Evolutionary conservation across 2,888 invertebrate species (phyloP), one percentile per base, ranked within the genome.

Genomic region (Nycteola revayana): DNA sequence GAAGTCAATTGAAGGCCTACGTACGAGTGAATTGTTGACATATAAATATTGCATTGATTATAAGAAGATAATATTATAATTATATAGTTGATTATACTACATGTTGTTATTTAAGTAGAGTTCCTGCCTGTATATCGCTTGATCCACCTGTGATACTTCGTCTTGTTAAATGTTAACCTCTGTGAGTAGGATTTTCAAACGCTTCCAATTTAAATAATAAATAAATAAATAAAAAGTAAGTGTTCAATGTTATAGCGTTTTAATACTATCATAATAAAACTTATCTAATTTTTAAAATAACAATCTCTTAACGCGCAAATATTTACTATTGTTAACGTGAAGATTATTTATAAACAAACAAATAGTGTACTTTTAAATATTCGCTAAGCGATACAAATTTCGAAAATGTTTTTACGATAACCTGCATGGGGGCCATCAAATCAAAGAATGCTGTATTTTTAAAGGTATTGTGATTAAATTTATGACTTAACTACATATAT

Each of bases 81-180:
- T n/a, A 63, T 49, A 52, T 53, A 48, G 60, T 60, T 68, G 64
- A 57, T 48, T 31, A 59, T 57, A 64, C 53, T 66, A 58, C 63
- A 62, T 63, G 61, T 70, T 71, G 66, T 61, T 62, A 66, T 51
- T 62, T 63, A 41, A 62, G 69, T 85, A 84, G 80, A 81, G 81
- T 81, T 86, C 86, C 85, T 86, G 87, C 80, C 79, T 84, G 79
- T 82, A 72, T 60, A 77, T 80, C 72, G 85, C 84, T 86, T 84
- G 57, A 75, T 75, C 71, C 68, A 78, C 82, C 85, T 88, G 87
- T 87, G 87, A 87, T 88, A 88, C 66, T 75, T 75, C 67, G 64
- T 70, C 73, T 72, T 74, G 62, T 49, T 73, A 63, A 73, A 63
- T 68, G 66, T 79, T 75, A 49, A 71, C 50, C 56, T 74, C 65